Evolutionary conservation across 2,797 vertebrate species (phyloP).

Genomic region (Mycteria americana): DNA sequence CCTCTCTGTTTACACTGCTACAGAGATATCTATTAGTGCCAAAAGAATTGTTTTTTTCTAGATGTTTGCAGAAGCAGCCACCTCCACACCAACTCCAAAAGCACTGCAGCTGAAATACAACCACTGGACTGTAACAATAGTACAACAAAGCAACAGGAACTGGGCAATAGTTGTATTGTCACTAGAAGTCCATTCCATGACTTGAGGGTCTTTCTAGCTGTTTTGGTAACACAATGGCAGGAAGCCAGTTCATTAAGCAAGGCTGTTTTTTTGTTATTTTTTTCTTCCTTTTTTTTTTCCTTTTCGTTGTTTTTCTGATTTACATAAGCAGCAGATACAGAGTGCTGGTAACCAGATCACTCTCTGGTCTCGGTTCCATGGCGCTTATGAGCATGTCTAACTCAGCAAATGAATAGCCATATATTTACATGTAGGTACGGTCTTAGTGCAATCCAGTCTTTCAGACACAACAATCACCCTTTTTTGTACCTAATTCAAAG

Average conservation of each 20-base stretch:
- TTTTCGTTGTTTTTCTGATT: background rate
- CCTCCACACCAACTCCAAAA: background rate
- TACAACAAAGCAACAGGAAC: background rate
- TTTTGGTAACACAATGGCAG: conserved; percentile 16
- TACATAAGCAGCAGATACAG: background rate
- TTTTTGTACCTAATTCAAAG: background rate
- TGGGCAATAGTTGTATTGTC: background rate
- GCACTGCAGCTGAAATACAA: background rate
- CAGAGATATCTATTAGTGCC: background rate
- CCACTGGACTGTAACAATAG: background rate
- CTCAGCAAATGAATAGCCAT: background rate
- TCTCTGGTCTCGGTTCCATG: background rate
- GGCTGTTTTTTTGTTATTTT: accelerated
- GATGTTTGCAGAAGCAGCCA: background rate
- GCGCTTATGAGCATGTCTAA: background rate
- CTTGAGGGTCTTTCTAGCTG: background rate
- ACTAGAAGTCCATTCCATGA: background rate
- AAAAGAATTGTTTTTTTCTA: background rate
- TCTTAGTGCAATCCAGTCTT: background rate
- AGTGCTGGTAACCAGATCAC: background rate
- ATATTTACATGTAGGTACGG: background rate
- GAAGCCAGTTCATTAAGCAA: background rate
- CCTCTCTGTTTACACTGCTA: background rate
- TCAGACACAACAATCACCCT: background rate
- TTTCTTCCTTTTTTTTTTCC: too few species aligned